Base-by-base conservation (phyloP, 2,113 vertebrate genomes). In the Amphilophus citrinellus region DNA sequence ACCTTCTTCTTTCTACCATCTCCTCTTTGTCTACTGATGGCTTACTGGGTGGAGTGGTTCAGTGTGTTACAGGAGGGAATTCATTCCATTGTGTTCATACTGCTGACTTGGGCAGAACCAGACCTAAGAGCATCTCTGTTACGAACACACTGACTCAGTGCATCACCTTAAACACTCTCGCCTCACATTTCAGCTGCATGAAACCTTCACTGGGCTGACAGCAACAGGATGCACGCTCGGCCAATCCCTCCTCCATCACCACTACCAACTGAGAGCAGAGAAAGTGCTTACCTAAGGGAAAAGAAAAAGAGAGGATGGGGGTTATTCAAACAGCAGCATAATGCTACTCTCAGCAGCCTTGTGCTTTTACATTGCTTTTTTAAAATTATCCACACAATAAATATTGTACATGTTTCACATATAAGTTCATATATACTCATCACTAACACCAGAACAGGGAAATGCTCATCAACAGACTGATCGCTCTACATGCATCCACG, bases 281-380 rank as follows among this genome's bases (percentile, higher is more conserved):
- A 92, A 93, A 95, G 90, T 94, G 94, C 96, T 96, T 96, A 96
- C 96, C 95, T 96, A 93, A 42, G 84, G 17, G 90, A 83, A 93
- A 91, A 84, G 37, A 88, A 27, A 87, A 47, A 75, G 59, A 79
- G 71, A 61, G 61, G 71, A 57, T 59, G 30, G 30, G 35, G 77
- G 71, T 90, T 90, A 91, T 80, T 91, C 84, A 92, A 82, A 89
- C 58, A 73, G 77, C 63, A 84, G 50, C 65, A 57, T 15, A 44
- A 15, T 37, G 35, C 71, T 76, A 15, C 50, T 73, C 53, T 71
- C 83, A 63, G 77, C 85, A 86, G 73, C 20, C 27, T 37, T 9
- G 3, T 20, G n/a, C n/a, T 63, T 66, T 76, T 61, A 44, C 37
- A 35, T 77, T 83, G 10, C 39, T 62, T 79, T 50, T 0, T 0